These are phyloP conservation scores for Helleia helle DNA, from an alignment of 2,888 invertebrate genomes.

Conservation along the genomic window DNA sequence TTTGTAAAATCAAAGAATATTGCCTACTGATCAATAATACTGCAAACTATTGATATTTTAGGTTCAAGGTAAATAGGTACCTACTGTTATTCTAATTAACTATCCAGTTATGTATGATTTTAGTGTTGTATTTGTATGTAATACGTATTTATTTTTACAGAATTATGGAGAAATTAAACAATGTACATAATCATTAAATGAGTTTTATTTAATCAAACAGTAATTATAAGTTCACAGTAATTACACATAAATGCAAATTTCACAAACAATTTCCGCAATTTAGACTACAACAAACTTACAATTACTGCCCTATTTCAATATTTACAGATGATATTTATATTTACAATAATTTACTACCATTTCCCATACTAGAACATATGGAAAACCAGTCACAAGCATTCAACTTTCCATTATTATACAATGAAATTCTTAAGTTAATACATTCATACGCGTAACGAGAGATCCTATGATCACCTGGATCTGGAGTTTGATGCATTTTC, in stretches of 20 bases:
- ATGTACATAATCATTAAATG: conserved; percentile 5
- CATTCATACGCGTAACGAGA: conserved; percentile 5
- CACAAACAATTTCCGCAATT: not conserved
- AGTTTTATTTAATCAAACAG: conserved; percentile 36
- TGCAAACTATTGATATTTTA: not conserved
- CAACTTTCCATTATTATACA: conserved; percentile 9
- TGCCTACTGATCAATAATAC: not conserved
- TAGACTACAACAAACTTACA: conserved; percentile 51
- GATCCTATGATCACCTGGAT: not conserved
- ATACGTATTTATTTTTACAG: not conserved
- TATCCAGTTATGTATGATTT: no score
- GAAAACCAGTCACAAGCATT: conserved; percentile 32
- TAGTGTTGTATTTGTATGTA: no score
- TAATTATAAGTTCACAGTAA: conserved; percentile 46
- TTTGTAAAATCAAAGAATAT: not conserved
- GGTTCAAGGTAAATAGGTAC: not conserved
- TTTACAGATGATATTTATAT: conserved; percentile 61
- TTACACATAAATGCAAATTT: conserved; percentile 8
- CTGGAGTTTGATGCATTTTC: not conserved
- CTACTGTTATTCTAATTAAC: no score
- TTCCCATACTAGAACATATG: conserved; percentile 59
- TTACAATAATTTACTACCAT: conserved; percentile 26
- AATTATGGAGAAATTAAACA: not conserved
- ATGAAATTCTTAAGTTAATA: conserved; percentile 2
- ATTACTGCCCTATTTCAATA: conserved; percentile 42